Evolutionary conservation across 2,113 vertebrate species (phyloP), one percentile per base, ranked within the genome.

Genomic region (Oxyruncus cristatus): DNA sequence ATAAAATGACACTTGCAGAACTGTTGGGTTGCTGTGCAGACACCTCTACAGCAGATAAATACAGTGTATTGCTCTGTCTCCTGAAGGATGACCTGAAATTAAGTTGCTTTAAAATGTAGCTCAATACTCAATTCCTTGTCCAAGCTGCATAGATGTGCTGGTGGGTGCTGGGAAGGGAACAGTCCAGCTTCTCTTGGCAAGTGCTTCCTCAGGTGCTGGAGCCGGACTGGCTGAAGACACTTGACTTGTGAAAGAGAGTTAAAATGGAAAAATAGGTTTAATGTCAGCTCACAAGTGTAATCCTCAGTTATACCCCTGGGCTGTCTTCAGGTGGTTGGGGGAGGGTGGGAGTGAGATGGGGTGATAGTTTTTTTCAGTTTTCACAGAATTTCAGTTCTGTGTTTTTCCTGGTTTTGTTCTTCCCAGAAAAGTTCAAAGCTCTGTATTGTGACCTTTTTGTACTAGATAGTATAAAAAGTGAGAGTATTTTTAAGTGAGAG

Each of bases 361-460:
- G 18, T 7, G 7, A 11, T 24, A 6, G 0, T 0, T 4, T 14
- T 37, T 75, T 59, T 8, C 6, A 0, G 0, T 59, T 92, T 85
- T 35, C 15, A 52, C 50, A 52, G 50, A 16, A 52, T 52, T 27
- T 27, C 49, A 50, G 3, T 63, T 84, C 6, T 28, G 7, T 49
- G 19, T 3, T 82, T 41, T 88, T 47, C 19, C 71, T 39, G 7
- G 14, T 55, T n/a, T 17, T 68, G 14, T 53, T 61, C 32, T 90
- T 93, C 46, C 28, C 53, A 67, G 23, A 24, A 49, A 62, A 77
- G 41, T 26, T 53, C 19, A 37, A 23, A 70, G 32, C 81, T 82
- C n/a, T 68, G 8, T 46, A 4, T 35, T 75, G 53, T 85, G 58
- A 59, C 30, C 6, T 72, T 85, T 79, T 65, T 55, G 8, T 37